Conservation (phyloP, 2,888 invertebrate genomes). For the Tenthredo livida region DNA sequence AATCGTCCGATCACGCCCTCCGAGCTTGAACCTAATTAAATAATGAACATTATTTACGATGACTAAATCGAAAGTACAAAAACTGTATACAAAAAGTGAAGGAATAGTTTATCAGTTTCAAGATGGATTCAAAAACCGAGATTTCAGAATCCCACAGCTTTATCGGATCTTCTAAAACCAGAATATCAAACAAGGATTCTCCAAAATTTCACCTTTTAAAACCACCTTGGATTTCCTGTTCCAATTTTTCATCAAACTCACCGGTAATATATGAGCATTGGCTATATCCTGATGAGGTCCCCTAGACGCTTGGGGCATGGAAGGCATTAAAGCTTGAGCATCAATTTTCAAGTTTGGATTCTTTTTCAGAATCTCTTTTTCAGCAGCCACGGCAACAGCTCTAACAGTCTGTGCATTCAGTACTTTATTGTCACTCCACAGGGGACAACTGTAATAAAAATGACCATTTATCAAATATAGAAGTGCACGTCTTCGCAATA, state of each 20-base stretch:
- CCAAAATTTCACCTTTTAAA: not conserved
- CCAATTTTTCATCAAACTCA: slow-evolving; percentile 55
- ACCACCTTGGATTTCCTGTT: not conserved
- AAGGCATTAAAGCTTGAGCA: slow-evolving; percentile 66
- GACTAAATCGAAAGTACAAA: not conserved
- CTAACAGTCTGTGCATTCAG: slow-evolving; percentile 76
- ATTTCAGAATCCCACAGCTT: too few species aligned
- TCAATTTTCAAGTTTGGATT: slow-evolving; percentile 75
- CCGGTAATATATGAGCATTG: slow-evolving; percentile 61
- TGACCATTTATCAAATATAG: too few species aligned
- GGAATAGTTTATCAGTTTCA: not conserved
- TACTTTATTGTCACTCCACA: slow-evolving; percentile 75
- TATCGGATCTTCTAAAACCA: not conserved
- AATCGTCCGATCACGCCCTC: slow-evolving; percentile 4
- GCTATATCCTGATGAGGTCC: slow-evolving; percentile 63
- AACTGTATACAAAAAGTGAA: not conserved
- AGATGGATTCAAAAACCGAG: not conserved
- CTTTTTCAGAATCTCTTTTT: slow-evolving; percentile 71
- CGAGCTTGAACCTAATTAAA: slow-evolving; percentile 27
- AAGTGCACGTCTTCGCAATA: not conserved
- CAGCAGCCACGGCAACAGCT: slow-evolving; percentile 74
- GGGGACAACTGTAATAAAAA: slow-evolving; percentile 74
- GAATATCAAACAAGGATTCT: not conserved
- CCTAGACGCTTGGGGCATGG: slow-evolving; percentile 59
- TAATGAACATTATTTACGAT: not conserved